Conservation (phyloP, 2,888 invertebrate genomes). For the Mythimna pallens region DNA sequence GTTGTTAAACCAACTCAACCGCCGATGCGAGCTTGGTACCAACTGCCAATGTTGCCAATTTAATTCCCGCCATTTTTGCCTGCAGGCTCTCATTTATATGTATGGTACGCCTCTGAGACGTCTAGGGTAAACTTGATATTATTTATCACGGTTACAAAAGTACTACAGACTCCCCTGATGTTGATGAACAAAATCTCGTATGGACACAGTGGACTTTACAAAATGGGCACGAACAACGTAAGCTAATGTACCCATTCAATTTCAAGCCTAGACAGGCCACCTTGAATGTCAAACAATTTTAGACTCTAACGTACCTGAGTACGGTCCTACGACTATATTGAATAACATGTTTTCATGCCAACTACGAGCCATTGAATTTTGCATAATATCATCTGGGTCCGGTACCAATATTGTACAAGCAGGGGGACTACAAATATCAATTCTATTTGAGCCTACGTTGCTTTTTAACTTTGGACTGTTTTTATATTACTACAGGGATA, state of each 20-base stretch:
- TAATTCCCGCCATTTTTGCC: too few relatives aligned
- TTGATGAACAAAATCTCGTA: constrained; percentile 9
- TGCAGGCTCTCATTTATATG: too few relatives aligned
- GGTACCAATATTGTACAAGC: constrained; percentile 37
- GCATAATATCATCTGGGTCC: constrained; percentile 60
- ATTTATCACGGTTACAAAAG: background rate
- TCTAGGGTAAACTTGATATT: background rate
- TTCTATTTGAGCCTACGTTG: constrained; percentile 9
- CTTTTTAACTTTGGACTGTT: background rate
- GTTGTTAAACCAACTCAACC: too few relatives aligned
- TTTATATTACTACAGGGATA: background rate
- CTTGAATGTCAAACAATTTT: constrained; percentile 14
- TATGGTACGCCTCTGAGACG: background rate
- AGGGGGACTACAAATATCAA: constrained; percentile 21
- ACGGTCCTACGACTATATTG: constrained; percentile 9
- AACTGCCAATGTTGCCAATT: too few relatives aligned
- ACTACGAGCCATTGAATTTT: constrained; percentile 71
- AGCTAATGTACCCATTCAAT: constrained; percentile 48
- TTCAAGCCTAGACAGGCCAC: constrained; percentile 30
- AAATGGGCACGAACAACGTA: constrained; percentile 40
- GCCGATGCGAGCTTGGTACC: too few relatives aligned
- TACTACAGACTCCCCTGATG: constrained; percentile 14
- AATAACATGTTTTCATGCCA: constrained; percentile 21
- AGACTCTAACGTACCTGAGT: constrained; percentile 11
- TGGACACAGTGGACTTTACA: constrained; percentile 29